These are phyloP conservation scores for Xerus rutilus DNA, from an alignment of 2,797 vertebrate genomes.

Conservation along the genomic window DNA sequence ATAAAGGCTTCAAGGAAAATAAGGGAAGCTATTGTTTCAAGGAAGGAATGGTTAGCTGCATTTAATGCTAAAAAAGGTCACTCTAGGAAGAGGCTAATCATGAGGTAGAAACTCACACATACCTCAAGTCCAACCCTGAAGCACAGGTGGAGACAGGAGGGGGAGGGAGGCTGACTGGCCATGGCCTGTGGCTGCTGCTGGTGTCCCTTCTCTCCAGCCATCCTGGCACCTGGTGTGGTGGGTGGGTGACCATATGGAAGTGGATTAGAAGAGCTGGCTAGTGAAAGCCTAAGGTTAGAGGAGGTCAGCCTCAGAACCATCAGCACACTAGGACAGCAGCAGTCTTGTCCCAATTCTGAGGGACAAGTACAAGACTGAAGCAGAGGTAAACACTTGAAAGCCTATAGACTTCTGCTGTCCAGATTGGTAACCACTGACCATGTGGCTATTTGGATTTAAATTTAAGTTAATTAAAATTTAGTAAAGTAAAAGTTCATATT, in stretches of 20 bases:
- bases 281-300: not conserved
- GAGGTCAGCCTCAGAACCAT: not conserved
- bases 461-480: not conserved
- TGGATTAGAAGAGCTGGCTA: not conserved
- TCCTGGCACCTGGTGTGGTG: not conserved
- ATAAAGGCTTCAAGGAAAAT: not conserved
- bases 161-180: not conserved
- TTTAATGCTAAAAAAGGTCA: not conserved
- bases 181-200: too few species aligned
- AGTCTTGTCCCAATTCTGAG: not conserved
- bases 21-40: not conserved
- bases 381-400: not conserved
- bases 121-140: not conserved
- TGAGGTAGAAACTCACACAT: not conserved
- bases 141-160: not conserved
- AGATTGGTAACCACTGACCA: not conserved
- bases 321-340: not conserved
- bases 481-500: not conserved
- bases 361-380: not conserved
- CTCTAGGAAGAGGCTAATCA: not conserved
- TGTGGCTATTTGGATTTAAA: not conserved
- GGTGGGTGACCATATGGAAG: not conserved
- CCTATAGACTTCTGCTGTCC: accelerated
- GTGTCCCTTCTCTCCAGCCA: not conserved
- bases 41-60: too few species aligned